Percentiles rank a stretch among this genome's conserved stretches.
phyloP scores from a whole-genome alignment of 2,888 invertebrate genomes.

The Gisinianus flammeolus region DNA sequence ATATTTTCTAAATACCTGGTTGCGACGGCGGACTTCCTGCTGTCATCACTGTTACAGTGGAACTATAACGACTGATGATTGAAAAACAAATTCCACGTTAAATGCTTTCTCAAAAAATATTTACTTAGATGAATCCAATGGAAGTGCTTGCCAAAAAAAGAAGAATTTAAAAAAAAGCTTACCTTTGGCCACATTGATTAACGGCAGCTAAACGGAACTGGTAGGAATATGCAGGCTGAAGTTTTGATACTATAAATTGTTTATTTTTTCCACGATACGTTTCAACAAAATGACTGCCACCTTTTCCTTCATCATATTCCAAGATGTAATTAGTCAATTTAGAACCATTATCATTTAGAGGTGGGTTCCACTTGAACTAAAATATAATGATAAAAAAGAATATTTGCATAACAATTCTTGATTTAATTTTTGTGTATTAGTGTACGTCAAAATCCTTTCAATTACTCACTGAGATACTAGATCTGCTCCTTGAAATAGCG shows the following conservation, averaged over 20 bases:
- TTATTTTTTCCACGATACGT: slow-evolving; percentile 75
- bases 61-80: slow-evolving; percentile 70
- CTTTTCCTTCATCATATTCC: slow-evolving; percentile 76
- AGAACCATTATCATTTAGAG: slow-evolving; percentile 74
- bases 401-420: background rate
- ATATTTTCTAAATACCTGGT: slow-evolving; percentile 63
- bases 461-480: slow-evolving; percentile 50
- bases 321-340: slow-evolving; percentile 77
- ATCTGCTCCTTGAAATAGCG: slow-evolving; percentile 50
- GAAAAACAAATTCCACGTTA: slow-evolving; percentile 16
- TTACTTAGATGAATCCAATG: background rate
- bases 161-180: slow-evolving; percentile 43
- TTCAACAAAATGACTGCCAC: slow-evolving; percentile 72
- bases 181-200: slow-evolving; percentile 77
- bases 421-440: background rate
- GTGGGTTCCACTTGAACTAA: slow-evolving; percentile 66
- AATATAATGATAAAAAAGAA: slow-evolving; percentile 34
- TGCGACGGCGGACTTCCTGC: slow-evolving; percentile 79
- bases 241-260: slow-evolving; percentile 76
- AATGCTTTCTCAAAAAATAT: slow-evolving; percentile 6
- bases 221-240: slow-evolving; percentile 80
- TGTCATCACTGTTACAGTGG: slow-evolving; percentile 73
- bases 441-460: background rate
- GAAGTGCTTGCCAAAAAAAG: background rate
- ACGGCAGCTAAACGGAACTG: slow-evolving; percentile 82